A percentile compares a stretch with the other conserved stretches of the same genome.
Conservation (phyloP, 2,113 vertebrate species). For the Microcebus jonahi region DNA sequence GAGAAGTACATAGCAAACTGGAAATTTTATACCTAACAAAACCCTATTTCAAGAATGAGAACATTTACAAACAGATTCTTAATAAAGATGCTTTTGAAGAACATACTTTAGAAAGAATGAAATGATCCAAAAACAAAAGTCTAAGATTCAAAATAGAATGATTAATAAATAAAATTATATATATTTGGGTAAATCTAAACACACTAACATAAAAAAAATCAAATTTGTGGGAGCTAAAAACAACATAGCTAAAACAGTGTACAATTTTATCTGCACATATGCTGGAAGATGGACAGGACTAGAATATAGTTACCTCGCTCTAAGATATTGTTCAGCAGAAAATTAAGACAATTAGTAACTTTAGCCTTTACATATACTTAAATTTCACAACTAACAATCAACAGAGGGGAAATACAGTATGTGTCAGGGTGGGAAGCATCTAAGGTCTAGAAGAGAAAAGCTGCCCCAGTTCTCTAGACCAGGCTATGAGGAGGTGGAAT, state of each 20-base stretch:
- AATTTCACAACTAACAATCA: not conserved
- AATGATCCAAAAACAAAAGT: not conserved
- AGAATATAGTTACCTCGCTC: rapidly evolving
- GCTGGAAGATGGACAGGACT: not conserved
- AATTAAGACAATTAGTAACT: rapidly evolving
- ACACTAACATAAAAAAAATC: not conserved
- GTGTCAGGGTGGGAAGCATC: rapidly evolving
- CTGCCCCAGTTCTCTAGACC: rapidly evolving
- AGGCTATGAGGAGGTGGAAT: rapidly evolving
- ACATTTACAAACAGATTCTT: not conserved
- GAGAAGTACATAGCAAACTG: not conserved
- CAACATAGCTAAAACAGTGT: not conserved
- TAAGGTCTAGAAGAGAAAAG: not conserved
- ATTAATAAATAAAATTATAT: too few relatives aligned
- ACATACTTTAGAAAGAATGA: not conserved
- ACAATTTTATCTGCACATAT: rapidly evolving
- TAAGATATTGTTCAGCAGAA: rapidly evolving
- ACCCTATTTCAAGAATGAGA: not conserved
- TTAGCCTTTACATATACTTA: rapidly evolving
- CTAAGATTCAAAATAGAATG: too few relatives aligned
- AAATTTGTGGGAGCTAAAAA: not conserved
- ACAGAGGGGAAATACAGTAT: rapidly evolving
- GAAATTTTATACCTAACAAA: not conserved
- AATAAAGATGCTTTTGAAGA: not conserved
- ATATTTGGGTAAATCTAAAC: not conserved